These are phyloP conservation scores for Gyrodactylus bullatarudis DNA, from an alignment of 1,140 invertebrate genomes.

Conservation along the genomic window DNA sequence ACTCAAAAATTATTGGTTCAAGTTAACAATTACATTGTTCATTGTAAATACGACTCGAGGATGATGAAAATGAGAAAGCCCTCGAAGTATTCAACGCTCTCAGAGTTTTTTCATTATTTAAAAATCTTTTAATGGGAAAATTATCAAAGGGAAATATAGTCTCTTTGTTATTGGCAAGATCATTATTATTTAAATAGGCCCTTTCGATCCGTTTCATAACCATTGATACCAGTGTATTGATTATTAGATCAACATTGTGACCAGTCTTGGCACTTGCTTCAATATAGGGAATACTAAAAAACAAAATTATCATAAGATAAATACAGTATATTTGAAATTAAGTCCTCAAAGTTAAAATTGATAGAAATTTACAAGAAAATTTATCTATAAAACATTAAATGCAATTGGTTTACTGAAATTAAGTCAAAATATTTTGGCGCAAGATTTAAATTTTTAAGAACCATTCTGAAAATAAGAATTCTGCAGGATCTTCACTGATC, in stretches of 20 bases:
- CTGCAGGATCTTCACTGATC: too few relatives aligned
- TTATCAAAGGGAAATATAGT: not conserved
- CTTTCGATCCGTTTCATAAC: conserved; percentile 45
- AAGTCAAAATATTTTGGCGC: too few relatives aligned
- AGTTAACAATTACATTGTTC: too few relatives aligned
- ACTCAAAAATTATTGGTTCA: too few relatives aligned
- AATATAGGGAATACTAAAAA: conserved; percentile 27
- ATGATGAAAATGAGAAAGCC: not conserved
- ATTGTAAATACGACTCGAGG: too few relatives aligned
- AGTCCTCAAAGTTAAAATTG: too few relatives aligned
- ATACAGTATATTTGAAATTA: not conserved
- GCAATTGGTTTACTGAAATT: too few relatives aligned
- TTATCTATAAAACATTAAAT: too few relatives aligned
- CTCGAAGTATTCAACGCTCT: not conserved
- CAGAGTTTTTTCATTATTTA: not conserved
- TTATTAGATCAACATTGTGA: conserved; percentile 43
- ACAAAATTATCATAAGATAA: not conserved
- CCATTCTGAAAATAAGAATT: too few relatives aligned
- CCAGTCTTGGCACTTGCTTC: conserved; percentile 67
- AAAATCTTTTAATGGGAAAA: not conserved
- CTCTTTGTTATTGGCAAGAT: not conserved
- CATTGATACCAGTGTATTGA: conserved; percentile 45
- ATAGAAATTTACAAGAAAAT: too few relatives aligned
- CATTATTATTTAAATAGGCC: not conserved
- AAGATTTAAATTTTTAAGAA: too few relatives aligned